phyloP scores from a whole-genome alignment of 64 coral and sea anemone species.

The Stichodactyla helianthus region DNA sequence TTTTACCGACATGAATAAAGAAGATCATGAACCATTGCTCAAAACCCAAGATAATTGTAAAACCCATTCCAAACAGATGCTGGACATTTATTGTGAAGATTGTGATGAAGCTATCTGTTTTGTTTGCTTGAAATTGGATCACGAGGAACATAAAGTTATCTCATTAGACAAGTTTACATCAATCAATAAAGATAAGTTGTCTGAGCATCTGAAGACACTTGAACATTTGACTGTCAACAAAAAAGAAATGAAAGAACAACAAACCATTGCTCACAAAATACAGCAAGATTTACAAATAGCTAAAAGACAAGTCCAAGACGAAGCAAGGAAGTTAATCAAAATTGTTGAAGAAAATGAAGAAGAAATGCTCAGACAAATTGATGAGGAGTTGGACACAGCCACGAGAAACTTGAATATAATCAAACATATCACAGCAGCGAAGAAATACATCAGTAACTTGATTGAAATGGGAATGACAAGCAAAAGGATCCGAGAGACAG shows the following conservation, averaged over 20 bases:
- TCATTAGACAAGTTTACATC: background rate
- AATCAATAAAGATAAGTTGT: background rate
- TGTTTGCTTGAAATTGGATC: background rate
- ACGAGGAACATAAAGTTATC: background rate
- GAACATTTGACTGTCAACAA: background rate
- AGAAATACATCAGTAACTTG: background rate
- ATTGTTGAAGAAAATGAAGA: background rate
- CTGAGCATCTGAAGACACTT: background rate
- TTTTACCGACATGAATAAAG: background rate
- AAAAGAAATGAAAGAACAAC: background rate
- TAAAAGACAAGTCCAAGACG: background rate
- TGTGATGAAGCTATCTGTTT: conserved; percentile 8
- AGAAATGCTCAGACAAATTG: background rate
- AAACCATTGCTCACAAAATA: background rate
- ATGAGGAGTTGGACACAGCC: background rate
- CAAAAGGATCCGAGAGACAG: background rate
- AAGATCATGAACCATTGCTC: background rate
- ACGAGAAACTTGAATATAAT: background rate
- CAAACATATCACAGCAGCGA: background rate
- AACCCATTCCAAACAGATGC: background rate
- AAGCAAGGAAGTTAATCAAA: background rate
- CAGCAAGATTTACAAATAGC: background rate
- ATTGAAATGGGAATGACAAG: background rate
- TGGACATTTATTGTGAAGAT: background rate
- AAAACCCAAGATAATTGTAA: background rate